These are phyloP conservation scores for Ectemnius continuus DNA, from an alignment of 2,888 invertebrate species.

Conservation along the genomic window DNA sequence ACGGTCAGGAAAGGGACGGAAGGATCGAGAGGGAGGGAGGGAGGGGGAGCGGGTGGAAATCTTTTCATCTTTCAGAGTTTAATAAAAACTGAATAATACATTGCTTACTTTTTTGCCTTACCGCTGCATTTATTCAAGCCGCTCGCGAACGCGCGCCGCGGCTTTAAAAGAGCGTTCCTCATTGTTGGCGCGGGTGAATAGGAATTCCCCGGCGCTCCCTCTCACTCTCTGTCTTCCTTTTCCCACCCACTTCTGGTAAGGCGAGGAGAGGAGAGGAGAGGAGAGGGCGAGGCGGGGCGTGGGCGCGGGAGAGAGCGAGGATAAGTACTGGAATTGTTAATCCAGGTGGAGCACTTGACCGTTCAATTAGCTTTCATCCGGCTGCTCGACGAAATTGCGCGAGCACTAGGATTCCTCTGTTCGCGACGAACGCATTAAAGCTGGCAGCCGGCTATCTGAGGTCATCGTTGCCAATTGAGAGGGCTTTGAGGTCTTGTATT, in stretches of 20 bases:
- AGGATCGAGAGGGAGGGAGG: too few relatives aligned
- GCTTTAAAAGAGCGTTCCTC: conserved; percentile 33
- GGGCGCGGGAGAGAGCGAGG: too few relatives aligned
- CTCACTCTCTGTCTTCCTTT: too few relatives aligned
- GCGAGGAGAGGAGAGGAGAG: too few relatives aligned
- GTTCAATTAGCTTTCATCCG: conserved; percentile 1
- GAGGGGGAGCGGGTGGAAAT: conserved; percentile 19
- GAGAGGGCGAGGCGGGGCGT: too few relatives aligned
- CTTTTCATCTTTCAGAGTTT: conserved; percentile 43
- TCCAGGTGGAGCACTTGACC: conserved; percentile 21
- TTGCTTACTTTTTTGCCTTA: conserved; percentile 50
- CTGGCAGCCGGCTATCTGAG: too few relatives aligned
- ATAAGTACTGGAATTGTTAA: conserved; percentile 41
- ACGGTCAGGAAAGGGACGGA: too few relatives aligned
- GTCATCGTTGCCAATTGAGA: too few relatives aligned
- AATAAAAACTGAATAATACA: conserved; percentile 52
- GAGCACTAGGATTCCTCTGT: too few relatives aligned
- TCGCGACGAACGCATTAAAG: too few relatives aligned
- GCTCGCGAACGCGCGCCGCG: conserved; percentile 17
- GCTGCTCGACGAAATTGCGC: neutral
- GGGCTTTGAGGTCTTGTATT: too few relatives aligned
- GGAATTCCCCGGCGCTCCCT: conserved; percentile 18
- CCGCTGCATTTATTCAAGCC: conserved; percentile 45
- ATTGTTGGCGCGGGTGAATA: conserved; percentile 42
- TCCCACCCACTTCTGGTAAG: too few relatives aligned